A percentile compares a stretch with the other conserved stretches of the same genome.
Evolutionary conservation across 2,113 vertebrate species (phyloP).

Genomic region (Cervus canadensis): DNA sequence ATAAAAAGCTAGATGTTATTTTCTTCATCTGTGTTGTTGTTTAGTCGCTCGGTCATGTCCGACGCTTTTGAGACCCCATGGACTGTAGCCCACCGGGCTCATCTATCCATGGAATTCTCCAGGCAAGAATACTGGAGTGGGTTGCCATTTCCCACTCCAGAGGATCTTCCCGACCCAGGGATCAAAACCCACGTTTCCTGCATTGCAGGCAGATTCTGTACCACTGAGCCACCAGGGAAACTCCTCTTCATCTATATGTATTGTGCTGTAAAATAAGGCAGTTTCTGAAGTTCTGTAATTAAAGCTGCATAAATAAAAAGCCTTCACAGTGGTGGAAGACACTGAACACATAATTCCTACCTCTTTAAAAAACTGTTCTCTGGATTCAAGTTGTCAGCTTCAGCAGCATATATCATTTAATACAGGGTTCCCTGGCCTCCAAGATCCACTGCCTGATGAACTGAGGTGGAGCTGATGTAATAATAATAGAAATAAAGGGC

Average conservation of each 20-base stretch:
- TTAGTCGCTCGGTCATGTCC: fast-evolving
- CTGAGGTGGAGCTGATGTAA: neutral
- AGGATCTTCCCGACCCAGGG: neutral
- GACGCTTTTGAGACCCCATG: neutral
- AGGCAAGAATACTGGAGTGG: neutral
- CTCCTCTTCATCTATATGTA: neutral
- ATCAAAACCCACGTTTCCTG: neutral
- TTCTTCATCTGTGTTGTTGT: neutral
- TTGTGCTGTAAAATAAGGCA: neutral
- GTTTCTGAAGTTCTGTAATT: neutral
- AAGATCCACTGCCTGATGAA: neutral
- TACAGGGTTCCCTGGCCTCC: neutral
- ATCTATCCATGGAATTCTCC: neutral
- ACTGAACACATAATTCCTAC: neutral
- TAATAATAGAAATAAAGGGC: neutral
- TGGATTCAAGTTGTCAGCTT: neutral
- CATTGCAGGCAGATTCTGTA: neutral
- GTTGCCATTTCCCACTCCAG: neutral
- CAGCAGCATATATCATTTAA: neutral
- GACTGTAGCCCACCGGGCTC: neutral
- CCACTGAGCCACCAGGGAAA: neutral
- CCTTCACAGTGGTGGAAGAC: neutral
- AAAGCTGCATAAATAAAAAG: neutral
- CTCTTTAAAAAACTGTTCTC: neutral
- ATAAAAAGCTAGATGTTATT: neutral